Evolutionary conservation across 2,113 vertebrate genomes (phyloP).

Genomic region (Calcarius ornatus): DNA sequence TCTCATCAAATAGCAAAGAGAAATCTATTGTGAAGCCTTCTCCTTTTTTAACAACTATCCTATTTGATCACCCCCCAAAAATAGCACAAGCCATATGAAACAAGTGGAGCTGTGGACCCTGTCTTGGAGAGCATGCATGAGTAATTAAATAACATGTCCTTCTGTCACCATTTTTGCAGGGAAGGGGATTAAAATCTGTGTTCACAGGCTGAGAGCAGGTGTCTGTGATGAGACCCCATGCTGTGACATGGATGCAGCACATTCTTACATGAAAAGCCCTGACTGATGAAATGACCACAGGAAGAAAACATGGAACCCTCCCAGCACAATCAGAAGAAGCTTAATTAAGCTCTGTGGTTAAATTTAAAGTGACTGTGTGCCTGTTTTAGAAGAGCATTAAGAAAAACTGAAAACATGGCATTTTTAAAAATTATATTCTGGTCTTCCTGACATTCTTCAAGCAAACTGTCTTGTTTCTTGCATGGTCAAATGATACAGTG

Average conservation of each 20-base stretch:
- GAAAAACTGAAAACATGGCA: background rate
- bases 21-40: background rate
- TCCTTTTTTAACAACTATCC: background rate
- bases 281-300: constrained; percentile 55
- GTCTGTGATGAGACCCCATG: constrained; percentile 49
- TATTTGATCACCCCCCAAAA: background rate
- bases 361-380: constrained; percentile 3
- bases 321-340: constrained; percentile 12
- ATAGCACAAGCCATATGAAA: background rate
- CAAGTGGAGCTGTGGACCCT: constrained; percentile 24
- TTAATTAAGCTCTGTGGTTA: constrained; percentile 47
- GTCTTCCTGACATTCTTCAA: background rate
- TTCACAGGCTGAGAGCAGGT: constrained; percentile 60
- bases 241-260: constrained; percentile 54
- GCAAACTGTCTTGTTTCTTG: background rate
- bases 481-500: background rate
- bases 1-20: background rate
- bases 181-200: constrained; percentile 46
- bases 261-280: constrained; percentile 56
- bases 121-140: constrained; percentile 31
- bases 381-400: background rate
- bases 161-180: constrained; percentile 46
- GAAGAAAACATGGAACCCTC: constrained; percentile 53
- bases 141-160: constrained; percentile 60
- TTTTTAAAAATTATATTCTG: background rate